These are phyloP conservation scores for Paramisgurnus dabryanus DNA, from an alignment of 2,113 vertebrate species.

Conservation along the genomic window DNA sequence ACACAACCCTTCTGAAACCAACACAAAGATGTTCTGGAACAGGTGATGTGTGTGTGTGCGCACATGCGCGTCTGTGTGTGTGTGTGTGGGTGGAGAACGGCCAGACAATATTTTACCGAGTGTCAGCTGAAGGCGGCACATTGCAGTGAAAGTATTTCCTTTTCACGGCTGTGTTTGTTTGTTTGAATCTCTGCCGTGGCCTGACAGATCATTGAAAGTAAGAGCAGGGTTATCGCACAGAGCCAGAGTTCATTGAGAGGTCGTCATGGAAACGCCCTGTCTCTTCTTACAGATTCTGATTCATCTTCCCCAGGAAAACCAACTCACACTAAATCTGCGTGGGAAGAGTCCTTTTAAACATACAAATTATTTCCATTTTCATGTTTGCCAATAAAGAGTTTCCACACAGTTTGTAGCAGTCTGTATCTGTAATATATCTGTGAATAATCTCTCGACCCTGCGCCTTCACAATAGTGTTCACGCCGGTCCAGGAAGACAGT, in stretches of 20 bases:
- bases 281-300: not conserved
- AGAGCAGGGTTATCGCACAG: constrained; percentile 18
- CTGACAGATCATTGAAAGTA: not conserved
- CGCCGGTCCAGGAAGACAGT: too few species aligned
- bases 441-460: not conserved
- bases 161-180: constrained; percentile 23
- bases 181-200: constrained; percentile 26
- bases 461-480: too few species aligned
- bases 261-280: constrained; percentile 25
- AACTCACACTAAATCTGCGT: not conserved
- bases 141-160: constrained; percentile 36
- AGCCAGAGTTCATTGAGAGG: constrained; percentile 11
- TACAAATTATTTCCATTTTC: not conserved
- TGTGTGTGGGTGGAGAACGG: not conserved
- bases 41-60: not conserved
- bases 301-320: constrained; percentile 14
- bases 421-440: not conserved
- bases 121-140: constrained; percentile 18
- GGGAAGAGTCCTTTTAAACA: constrained; percentile 19
- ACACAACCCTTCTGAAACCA: not conserved
- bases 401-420: not conserved
- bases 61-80: not conserved
- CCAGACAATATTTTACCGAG: constrained; percentile 26
- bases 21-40: not conserved
- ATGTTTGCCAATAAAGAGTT: not conserved